Conservation (phyloP, 2,797 vertebrate genomes). For the Scleropages formosus region DNA sequence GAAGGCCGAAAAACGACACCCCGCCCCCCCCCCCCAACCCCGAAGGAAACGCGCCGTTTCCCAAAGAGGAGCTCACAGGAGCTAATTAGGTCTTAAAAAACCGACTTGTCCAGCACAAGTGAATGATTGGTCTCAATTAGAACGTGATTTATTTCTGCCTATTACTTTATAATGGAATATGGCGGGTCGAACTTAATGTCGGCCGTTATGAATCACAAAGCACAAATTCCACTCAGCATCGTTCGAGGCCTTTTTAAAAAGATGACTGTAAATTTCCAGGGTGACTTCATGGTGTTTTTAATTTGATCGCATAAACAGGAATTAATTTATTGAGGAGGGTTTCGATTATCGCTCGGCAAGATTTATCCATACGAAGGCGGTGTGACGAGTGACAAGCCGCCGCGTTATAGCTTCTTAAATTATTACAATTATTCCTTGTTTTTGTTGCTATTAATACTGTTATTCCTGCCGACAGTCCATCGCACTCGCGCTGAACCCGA, state of each 20-base stretch:
- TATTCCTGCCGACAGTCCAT: too few species aligned
- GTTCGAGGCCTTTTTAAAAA: conserved; percentile 59
- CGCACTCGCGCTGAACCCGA: too few species aligned
- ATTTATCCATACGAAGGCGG: neutral
- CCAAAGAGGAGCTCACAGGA: conserved; percentile 57
- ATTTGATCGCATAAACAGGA: conserved; percentile 30
- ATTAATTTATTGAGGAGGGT: conserved; percentile 34
- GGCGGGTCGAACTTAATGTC: conserved; percentile 72
- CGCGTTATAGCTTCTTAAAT: neutral
- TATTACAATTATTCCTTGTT: neutral
- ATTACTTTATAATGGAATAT: conserved; percentile 76
- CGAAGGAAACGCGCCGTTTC: conserved; percentile 48
- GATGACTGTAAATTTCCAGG: conserved; percentile 43
- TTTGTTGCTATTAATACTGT: neutral
- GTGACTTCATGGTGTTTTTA: conserved; percentile 40
- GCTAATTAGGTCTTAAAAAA: conserved; percentile 80
- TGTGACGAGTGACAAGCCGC: neutral
- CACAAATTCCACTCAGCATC: conserved; percentile 58
- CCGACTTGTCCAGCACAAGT: conserved; percentile 72
- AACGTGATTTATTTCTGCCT: conserved; percentile 73
- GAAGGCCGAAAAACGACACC: conserved; percentile 45
- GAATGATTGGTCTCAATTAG: conserved; percentile 80
- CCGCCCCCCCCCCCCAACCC: conserved; percentile 34
- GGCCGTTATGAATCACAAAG: conserved; percentile 69
- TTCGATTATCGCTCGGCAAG: neutral